Evolutionary conservation across 2,113 vertebrate species (phyloP).

Genomic region (Numida meleagris): DNA sequence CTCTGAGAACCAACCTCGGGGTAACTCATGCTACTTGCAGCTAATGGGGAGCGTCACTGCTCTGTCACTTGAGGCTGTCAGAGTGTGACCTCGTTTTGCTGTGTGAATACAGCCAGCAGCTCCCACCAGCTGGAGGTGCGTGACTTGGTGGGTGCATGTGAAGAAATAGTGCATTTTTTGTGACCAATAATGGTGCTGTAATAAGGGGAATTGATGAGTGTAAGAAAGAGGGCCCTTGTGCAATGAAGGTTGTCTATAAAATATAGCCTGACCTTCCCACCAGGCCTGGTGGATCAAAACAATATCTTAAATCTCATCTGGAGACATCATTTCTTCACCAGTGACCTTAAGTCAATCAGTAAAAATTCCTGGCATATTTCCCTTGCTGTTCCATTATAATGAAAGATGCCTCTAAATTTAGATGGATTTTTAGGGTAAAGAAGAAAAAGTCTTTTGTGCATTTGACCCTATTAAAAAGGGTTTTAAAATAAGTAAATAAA

Average conservation of each 20-base stretch:
- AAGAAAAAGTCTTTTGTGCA: slow-evolving; percentile 42
- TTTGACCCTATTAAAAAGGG: neutral
- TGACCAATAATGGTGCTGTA: neutral
- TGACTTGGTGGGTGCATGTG: neutral
- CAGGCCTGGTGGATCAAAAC: slow-evolving; percentile 25
- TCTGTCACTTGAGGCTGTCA: rapidly evolving
- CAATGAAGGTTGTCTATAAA: slow-evolving; percentile 13
- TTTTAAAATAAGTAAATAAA: neutral
- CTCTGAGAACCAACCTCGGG: neutral
- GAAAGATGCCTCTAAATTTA: slow-evolving; percentile 45
- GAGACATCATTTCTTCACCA: slow-evolving; percentile 3
- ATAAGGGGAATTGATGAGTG: neutral
- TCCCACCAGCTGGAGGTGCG: rapidly evolving
- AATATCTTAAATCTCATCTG: neutral
- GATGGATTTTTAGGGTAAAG: slow-evolving; percentile 20
- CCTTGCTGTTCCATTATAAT: neutral
- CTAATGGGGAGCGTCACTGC: neutral
- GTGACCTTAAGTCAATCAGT: slow-evolving; percentile 23
- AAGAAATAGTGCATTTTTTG: neutral
- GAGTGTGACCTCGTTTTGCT: neutral
- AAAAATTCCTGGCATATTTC: slow-evolving; percentile 58
- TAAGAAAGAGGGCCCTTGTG: neutral
- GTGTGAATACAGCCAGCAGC: neutral
- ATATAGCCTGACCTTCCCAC: slow-evolving; percentile 26
- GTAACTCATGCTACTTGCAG: neutral